These are phyloP conservation scores for Mythimna pallens DNA, from an alignment of 2,888 invertebrate species.

Conservation along the genomic window DNA sequence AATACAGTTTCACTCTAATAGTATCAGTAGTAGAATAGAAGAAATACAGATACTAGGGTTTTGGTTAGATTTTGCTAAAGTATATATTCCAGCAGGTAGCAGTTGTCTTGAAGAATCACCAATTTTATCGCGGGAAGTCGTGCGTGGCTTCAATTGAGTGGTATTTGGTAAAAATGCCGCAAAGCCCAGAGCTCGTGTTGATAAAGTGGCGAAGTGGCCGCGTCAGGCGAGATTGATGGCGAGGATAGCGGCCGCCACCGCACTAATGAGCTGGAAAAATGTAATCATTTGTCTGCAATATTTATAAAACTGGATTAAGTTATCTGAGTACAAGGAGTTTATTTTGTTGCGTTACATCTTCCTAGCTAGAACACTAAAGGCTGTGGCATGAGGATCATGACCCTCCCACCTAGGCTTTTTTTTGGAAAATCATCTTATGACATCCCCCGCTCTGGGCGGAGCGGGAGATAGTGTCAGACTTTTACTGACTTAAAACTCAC, in stretches of 20 bases:
- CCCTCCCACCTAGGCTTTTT: no score
- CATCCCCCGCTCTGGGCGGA: no score
- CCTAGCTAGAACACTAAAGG: no score
- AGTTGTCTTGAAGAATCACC: slow-evolving; percentile 6
- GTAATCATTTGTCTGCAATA: slow-evolving; percentile 3
- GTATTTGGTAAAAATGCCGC: slow-evolving; percentile 33
- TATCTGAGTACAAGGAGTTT: no score
- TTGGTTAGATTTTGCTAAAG: neutral
- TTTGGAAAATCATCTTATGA: no score
- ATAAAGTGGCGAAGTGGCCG: slow-evolving; percentile 44
- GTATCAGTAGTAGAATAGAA: neutral
- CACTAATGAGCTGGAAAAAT: slow-evolving; percentile 35
- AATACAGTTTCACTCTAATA: neutral
- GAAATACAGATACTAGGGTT: neutral
- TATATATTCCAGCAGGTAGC: neutral
- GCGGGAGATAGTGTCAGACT: no score
- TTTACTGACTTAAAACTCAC: no score
- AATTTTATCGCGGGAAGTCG: neutral
- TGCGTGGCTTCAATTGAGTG: slow-evolving; percentile 11
- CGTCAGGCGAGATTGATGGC: slow-evolving; percentile 39
- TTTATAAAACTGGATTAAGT: slow-evolving; percentile 7
- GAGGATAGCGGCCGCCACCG: slow-evolving; percentile 11
- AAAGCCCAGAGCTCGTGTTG: slow-evolving; percentile 22
- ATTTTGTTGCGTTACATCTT: no score
- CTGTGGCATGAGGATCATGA: no score